Evolutionary conservation across 2,888 invertebrate species (phyloP).

Genomic region (Ichneumoninae sp.): DNA sequence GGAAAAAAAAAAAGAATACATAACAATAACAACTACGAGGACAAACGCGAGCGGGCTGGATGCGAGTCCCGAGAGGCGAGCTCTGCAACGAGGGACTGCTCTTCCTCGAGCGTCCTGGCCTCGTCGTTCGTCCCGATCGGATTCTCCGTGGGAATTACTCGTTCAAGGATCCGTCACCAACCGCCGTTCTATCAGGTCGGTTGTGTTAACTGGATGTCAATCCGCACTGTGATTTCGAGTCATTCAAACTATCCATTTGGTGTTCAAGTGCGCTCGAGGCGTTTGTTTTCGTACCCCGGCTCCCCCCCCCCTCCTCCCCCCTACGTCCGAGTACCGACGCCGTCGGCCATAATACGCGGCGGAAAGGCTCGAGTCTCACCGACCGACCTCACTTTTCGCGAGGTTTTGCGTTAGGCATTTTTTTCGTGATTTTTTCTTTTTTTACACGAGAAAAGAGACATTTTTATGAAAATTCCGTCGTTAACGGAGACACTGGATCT

Average conservation of each 20-base stretch:
- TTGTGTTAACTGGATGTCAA: slow-evolving; percentile 66
- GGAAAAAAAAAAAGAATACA: background rate
- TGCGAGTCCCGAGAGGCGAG: slow-evolving; percentile 80
- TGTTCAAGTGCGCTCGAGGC: slow-evolving; percentile 1
- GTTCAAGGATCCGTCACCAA: slow-evolving; percentile 74
- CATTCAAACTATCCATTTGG: slow-evolving; percentile 7
- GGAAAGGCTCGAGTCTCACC: background rate
- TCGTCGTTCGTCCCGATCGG: slow-evolving; percentile 56
- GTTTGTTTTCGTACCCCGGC: background rate
- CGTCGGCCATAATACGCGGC: background rate
- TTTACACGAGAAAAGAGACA: background rate
- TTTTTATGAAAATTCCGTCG: background rate
- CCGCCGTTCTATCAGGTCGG: slow-evolving; percentile 79
- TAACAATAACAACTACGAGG: background rate
- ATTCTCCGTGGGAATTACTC: slow-evolving; percentile 66
- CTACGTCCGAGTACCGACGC: background rate
- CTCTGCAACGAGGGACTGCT: slow-evolving; percentile 76
- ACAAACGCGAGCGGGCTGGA: slow-evolving; percentile 70
- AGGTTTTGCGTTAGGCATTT: background rate
- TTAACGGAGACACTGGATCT: background rate
- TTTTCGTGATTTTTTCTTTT: background rate
- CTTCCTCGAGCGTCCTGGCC: slow-evolving; percentile 58
- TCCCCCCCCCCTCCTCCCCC: background rate
- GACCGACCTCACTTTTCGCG: background rate
- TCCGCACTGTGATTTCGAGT: slow-evolving; percentile 13